Evolutionary conservation across 2,888 invertebrate genomes (phyloP).

Genomic region (Xylocampa areola): DNA sequence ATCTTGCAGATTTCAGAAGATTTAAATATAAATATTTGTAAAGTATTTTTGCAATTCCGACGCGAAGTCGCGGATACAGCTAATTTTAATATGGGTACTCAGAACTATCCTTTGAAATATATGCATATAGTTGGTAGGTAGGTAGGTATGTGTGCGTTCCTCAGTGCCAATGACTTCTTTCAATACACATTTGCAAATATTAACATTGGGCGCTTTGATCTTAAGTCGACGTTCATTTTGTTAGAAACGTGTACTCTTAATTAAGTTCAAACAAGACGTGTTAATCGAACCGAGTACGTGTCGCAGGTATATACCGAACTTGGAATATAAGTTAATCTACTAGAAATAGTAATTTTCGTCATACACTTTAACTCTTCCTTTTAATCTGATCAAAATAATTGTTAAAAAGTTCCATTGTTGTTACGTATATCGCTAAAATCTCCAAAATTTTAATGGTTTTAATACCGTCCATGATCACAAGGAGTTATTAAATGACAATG

Average conservation of each 20-base stretch:
- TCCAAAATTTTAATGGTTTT: too few relatives aligned
- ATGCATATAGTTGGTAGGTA: neutral
- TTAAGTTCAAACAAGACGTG: conserved; percentile 88
- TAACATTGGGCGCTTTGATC: conserved; percentile 84
- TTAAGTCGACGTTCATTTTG: conserved; percentile 79
- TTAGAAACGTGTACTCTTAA: conserved; percentile 81
- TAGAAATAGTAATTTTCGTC: conserved; percentile 16
- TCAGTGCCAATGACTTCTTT: conserved; percentile 86
- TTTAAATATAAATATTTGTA: too few relatives aligned
- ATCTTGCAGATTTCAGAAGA: too few relatives aligned
- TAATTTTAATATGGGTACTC: too few relatives aligned
- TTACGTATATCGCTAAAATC: too few relatives aligned
- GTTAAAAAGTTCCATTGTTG: too few relatives aligned
- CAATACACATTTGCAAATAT: conserved; percentile 84
- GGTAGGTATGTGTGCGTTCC: conserved; percentile 17
- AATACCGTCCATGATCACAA: too few relatives aligned
- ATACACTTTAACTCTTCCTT: conserved; percentile 2
- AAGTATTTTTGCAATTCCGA: too few relatives aligned
- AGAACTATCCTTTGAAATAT: too few relatives aligned
- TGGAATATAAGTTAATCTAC: conserved; percentile 21
- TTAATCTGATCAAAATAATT: too few relatives aligned
- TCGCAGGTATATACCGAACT: conserved; percentile 49
- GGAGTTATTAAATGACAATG: too few relatives aligned
- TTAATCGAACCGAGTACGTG: conserved; percentile 72
- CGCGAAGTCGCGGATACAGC: too few relatives aligned